Evolutionary conservation across 92 coral and sea anemone genomes (phyloP).

Genomic region (Virgularia gustaviana): DNA sequence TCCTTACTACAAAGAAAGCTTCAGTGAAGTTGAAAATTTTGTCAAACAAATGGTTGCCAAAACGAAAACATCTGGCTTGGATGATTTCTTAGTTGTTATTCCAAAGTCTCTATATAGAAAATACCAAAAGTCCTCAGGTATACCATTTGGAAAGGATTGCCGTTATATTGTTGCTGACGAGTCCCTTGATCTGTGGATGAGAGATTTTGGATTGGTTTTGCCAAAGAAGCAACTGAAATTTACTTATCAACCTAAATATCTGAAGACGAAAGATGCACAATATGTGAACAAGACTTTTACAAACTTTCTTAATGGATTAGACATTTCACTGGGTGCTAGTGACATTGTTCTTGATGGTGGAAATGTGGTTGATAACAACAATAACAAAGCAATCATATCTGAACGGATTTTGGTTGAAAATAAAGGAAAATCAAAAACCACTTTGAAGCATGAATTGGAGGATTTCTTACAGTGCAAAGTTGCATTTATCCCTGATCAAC

Average conservation of each 20-base stretch:
- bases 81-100: constrained; percentile 54
- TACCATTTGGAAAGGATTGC: constrained; percentile 35
- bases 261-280: constrained; percentile 25
- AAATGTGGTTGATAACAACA: constrained; percentile 45
- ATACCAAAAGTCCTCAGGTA: constrained; percentile 23
- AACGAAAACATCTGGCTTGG: constrained; percentile 52
- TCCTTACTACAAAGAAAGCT: constrained; percentile 39
- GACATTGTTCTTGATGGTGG: constrained; percentile 51
- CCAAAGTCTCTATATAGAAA: neutral
- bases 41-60: constrained; percentile 46
- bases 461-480: constrained; percentile 49
- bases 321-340: neutral
- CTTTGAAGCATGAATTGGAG: constrained; percentile 45
- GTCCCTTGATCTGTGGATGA: constrained; percentile 39
- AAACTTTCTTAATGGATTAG: constrained; percentile 6
- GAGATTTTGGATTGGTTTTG: constrained; percentile 36
- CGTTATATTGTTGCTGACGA: constrained; percentile 12
- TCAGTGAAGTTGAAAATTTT: constrained; percentile 39
- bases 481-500: constrained; percentile 60
- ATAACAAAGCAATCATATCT: constrained; percentile 36
- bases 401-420: constrained; percentile 41
- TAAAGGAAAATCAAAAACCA: constrained; percentile 22
- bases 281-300: constrained; percentile 28
- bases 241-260: constrained; percentile 41
- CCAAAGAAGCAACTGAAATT: constrained; percentile 38